phyloP scores from a whole-genome alignment of 1,140 invertebrate species.

The Cydia fagiglandana region DNA sequence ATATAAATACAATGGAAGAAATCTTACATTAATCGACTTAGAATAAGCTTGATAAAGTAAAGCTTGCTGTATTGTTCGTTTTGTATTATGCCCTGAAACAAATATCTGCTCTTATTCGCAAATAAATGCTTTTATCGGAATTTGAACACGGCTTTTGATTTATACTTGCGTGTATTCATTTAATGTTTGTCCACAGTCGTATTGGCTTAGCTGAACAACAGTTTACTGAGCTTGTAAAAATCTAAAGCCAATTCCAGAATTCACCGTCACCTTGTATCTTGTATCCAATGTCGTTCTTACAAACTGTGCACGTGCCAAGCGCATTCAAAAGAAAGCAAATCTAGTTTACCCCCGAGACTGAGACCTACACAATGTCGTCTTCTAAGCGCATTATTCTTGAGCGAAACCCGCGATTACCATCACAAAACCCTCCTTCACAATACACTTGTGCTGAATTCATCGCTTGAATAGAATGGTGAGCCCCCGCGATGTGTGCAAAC shows the following conservation, averaged over 20 bases:
- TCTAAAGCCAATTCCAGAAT: not conserved
- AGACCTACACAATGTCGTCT: not conserved
- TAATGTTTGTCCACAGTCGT: too few species aligned
- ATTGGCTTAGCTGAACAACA: too few species aligned
- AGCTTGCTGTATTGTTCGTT: too few species aligned
- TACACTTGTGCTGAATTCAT: not conserved
- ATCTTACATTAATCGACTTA: too few species aligned
- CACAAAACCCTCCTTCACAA: not conserved
- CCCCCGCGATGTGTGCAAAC: not conserved
- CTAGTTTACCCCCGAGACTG: not conserved
- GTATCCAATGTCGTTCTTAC: not conserved
- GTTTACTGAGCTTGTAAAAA: not conserved
- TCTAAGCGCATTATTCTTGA: slow-evolving; percentile 3
- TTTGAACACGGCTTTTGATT: too few species aligned
- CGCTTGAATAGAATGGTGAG: not conserved
- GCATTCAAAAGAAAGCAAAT: not conserved
- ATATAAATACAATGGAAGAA: too few species aligned
- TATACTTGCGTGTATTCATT: too few species aligned
- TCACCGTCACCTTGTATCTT: not conserved
- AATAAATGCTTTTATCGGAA: too few species aligned
- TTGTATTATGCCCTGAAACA: too few species aligned
- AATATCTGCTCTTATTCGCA: too few species aligned
- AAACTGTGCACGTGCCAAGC: not conserved
- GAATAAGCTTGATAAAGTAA: too few species aligned
- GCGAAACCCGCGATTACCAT: slow-evolving; percentile 10